Evolutionary conservation across 2,888 invertebrate genomes (phyloP).

Genomic region (Cepaea hortensis): DNA sequence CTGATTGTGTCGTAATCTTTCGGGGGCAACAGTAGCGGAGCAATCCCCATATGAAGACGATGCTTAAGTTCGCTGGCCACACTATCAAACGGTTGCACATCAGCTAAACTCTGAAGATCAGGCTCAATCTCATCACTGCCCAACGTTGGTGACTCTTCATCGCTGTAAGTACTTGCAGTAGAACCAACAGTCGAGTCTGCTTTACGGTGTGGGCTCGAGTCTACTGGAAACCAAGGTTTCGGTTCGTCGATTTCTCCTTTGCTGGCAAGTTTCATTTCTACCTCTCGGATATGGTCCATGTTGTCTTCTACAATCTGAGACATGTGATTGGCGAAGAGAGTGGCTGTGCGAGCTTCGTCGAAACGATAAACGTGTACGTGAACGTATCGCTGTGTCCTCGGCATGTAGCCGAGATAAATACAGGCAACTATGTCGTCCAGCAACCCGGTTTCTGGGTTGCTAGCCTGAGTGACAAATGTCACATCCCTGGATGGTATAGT

Average conservation of each 20-base stretch:
- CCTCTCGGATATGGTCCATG: constrained; percentile 88
- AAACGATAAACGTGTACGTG: constrained; percentile 96
- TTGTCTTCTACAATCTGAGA: constrained; percentile 88
- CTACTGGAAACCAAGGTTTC: constrained; percentile 44
- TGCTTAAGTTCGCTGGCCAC: constrained; percentile 92
- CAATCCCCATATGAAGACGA: constrained; percentile 79
- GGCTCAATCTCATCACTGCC: constrained; percentile 67
- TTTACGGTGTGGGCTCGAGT: constrained; percentile 57
- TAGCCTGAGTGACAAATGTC: constrained; percentile 93
- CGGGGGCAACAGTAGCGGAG: constrained; percentile 90
- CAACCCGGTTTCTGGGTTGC: constrained; percentile 82
- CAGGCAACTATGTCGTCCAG: constrained; percentile 91
- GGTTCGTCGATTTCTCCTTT: constrained; percentile 66
- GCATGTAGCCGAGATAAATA: constrained; percentile 93
- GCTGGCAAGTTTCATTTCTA: constrained; percentile 80
- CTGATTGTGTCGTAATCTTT: constrained; percentile 90
- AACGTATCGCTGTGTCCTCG: constrained; percentile 93
- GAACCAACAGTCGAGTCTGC: constrained; percentile 63
- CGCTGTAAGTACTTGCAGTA: constrained; percentile 59
- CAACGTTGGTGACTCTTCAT: constrained; percentile 60
- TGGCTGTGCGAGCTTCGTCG: constrained; percentile 94
- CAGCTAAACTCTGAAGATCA: constrained; percentile 65
- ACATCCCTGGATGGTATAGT: constrained; percentile 66
- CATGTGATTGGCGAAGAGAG: constrained; percentile 89
- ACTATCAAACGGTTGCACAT: constrained; percentile 85